phyloP scores from a whole-genome alignment of 2,888 invertebrate genomes.

The Trachelus troglodyta region DNA sequence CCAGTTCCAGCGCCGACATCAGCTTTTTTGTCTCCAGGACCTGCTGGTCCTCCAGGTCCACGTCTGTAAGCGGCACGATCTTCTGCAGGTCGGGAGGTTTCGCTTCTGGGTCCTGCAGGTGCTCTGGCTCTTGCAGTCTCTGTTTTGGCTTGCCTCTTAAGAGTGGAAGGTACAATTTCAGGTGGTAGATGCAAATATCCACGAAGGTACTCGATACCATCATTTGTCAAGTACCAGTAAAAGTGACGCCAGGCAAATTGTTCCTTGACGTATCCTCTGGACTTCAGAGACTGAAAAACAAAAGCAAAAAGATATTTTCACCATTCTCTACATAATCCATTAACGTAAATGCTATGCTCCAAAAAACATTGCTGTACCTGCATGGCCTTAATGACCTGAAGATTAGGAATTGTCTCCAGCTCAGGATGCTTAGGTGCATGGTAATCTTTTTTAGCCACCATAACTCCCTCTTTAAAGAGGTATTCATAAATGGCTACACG shows the following conservation, averaged over 20 bases:
- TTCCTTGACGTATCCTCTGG: conserved; percentile 97
- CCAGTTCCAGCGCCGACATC: conserved; percentile 97
- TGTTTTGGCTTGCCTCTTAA: conserved; percentile 89
- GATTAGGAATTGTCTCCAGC: conserved; percentile 92
- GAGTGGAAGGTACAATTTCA: conserved; percentile 98
- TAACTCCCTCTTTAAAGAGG: conserved; percentile 98
- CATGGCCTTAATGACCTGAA: conserved; percentile 98
- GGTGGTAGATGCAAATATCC: conserved; percentile 96
- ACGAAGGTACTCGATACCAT: conserved; percentile 96
- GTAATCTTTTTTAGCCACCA: conserved; percentile 99
- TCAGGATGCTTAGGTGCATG: conserved; percentile 98
- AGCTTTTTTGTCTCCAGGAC: conserved; percentile 89
- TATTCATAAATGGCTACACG: conserved; percentile 96
- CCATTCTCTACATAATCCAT: background rate
- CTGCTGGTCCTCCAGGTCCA: conserved; percentile 73
- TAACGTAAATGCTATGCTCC: background rate
- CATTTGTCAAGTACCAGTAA: conserved; percentile 99
- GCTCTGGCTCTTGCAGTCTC: conserved; percentile 87
- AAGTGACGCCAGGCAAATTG: conserved; percentile 99
- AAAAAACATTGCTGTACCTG: conserved; percentile 70
- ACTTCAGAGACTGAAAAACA: conserved; percentile 82
- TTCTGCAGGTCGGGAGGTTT: conserved; percentile 80
- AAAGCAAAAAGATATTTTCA: background rate
- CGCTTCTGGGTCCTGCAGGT: conserved; percentile 75
- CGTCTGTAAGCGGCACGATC: conserved; percentile 88